phyloP scores from a whole-genome alignment of 2,797 vertebrate species.

The Anguilla obscura region DNA sequence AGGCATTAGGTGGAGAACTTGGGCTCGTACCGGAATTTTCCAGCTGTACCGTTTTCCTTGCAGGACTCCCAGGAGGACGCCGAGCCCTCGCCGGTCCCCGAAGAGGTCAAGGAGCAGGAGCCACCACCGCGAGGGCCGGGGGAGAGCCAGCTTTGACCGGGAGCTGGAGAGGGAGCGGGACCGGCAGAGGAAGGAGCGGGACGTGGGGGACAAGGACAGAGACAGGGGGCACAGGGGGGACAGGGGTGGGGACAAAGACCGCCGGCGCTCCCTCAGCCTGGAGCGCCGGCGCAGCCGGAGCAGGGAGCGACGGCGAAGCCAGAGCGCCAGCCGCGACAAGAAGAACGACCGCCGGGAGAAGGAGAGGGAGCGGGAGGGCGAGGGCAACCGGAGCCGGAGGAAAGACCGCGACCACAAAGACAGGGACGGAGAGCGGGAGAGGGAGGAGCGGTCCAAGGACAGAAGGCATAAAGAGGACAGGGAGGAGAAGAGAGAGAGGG shows the following conservation, averaged over 20 bases:
- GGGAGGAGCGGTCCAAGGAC: slow-evolving; percentile 84
- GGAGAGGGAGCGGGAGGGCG: slow-evolving; percentile 77
- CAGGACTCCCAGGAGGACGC: slow-evolving; percentile 87
- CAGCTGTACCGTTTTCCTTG: slow-evolving; percentile 36
- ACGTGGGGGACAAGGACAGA: slow-evolving; percentile 64
- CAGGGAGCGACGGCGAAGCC: slow-evolving; percentile 82
- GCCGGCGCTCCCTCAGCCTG: slow-evolving; percentile 83
- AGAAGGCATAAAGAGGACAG: slow-evolving; percentile 81
- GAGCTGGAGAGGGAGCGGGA: slow-evolving; percentile 91
- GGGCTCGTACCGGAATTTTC: not conserved
- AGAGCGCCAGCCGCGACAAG: slow-evolving; percentile 82
- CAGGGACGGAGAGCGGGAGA: slow-evolving; percentile 79
- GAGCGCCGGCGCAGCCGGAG: slow-evolving; percentile 80
- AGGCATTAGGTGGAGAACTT: not conserved
- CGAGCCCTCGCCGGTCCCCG: slow-evolving; percentile 86
- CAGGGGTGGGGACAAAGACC: slow-evolving; percentile 82
- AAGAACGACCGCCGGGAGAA: slow-evolving; percentile 82
- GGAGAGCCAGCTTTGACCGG: slow-evolving; percentile 89
- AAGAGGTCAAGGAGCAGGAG: slow-evolving; percentile 94
- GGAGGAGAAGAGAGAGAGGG: slow-evolving; percentile 77
- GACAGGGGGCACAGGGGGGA: slow-evolving; percentile 72
- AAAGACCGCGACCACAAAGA: slow-evolving; percentile 92
- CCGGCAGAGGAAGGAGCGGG: slow-evolving; percentile 74
- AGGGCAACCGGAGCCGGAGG: slow-evolving; percentile 65
- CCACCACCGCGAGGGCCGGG: slow-evolving; percentile 87